These are phyloP conservation scores for Nomia melanderi DNA, from an alignment of 1,140 invertebrate species.

Conservation along the genomic window DNA sequence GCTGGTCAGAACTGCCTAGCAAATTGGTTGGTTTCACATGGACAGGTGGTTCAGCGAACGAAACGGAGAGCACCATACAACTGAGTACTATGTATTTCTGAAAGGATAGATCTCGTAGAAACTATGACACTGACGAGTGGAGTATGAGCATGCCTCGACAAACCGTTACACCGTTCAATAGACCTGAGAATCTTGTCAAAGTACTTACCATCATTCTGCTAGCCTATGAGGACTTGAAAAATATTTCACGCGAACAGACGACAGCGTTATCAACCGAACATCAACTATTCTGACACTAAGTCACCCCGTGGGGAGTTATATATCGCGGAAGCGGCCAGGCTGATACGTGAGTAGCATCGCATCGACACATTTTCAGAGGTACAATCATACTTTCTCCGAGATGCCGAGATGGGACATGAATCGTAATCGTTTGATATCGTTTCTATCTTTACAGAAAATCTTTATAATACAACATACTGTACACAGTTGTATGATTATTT, in stretches of 20 bases:
- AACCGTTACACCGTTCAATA: neutral
- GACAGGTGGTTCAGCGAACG: constrained; percentile 51
- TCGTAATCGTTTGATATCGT: constrained; percentile 39
- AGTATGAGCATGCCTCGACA: no score
- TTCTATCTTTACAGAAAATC: constrained; percentile 27
- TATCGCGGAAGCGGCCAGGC: constrained; percentile 67
- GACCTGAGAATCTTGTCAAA: neutral
- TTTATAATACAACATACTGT: neutral
- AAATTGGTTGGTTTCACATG: constrained; percentile 69
- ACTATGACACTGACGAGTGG: neutral
- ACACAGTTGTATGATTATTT: neutral
- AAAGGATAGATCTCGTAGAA: constrained; percentile 38
- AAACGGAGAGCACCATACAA: constrained; percentile 22
- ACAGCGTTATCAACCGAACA: constrained; percentile 57
- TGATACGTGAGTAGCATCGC: constrained; percentile 67
- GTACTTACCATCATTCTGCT: constrained; percentile 62
- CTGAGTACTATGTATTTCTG: constrained; percentile 55
- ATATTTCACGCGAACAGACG: constrained; percentile 1
- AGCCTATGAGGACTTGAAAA: constrained; percentile 2
- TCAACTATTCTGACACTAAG: constrained; percentile 56
- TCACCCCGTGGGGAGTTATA: constrained; percentile 66
- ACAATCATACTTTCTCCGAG: constrained; percentile 55
- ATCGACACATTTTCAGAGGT: constrained; percentile 46
- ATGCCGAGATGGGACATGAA: constrained; percentile 51
- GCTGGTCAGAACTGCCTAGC: constrained; percentile 70